Conservation (phyloP, 2,113 vertebrate genomes). For the Laticauda colubrina region DNA sequence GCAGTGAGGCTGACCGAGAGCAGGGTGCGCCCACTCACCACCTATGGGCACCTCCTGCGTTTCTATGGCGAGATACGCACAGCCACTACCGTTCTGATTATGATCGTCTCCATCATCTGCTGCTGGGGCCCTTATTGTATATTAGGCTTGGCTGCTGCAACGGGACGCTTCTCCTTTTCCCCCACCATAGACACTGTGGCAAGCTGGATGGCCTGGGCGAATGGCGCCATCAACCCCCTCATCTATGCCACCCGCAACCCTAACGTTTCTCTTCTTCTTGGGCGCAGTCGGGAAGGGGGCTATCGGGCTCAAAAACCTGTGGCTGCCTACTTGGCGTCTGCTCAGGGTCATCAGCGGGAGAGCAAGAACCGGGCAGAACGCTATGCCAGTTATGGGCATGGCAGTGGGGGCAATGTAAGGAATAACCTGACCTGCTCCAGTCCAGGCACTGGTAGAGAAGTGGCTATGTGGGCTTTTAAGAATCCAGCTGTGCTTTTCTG, state of each 20-base stretch:
- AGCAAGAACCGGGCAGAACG: slow-evolving; percentile 62
- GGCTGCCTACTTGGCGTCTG: slow-evolving; percentile 69
- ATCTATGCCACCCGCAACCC: slow-evolving; percentile 92
- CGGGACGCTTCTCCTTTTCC: slow-evolving; percentile 77
- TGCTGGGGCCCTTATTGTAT: slow-evolving; percentile 93
- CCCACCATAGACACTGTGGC: slow-evolving; percentile 83
- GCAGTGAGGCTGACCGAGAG: slow-evolving; percentile 83
- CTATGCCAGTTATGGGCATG: slow-evolving; percentile 73
- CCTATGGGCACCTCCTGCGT: slow-evolving; percentile 84
- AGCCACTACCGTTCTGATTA: slow-evolving; percentile 89
- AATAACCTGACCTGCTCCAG: slow-evolving; percentile 74
- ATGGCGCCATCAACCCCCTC: slow-evolving; percentile 91
- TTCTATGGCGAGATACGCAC: slow-evolving; percentile 91
- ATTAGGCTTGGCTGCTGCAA: slow-evolving; percentile 81
- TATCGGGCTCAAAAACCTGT: slow-evolving; percentile 87
- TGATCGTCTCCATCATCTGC: slow-evolving; percentile 89
- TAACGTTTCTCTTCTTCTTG: slow-evolving; percentile 84
- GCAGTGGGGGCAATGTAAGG: slow-evolving; percentile 62
- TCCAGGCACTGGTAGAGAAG: slow-evolving; percentile 72
- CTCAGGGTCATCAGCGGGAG: slow-evolving; percentile 64
- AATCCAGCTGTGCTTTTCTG: slow-evolving; percentile 91
- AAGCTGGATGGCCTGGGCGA: slow-evolving; percentile 92
- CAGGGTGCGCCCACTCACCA: slow-evolving; percentile 83
- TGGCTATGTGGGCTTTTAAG: slow-evolving; percentile 92
- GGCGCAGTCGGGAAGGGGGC: slow-evolving; percentile 84